phyloP scores from a whole-genome alignment of 1,140 invertebrate species.

The Rhyacophila brunnea region DNA sequence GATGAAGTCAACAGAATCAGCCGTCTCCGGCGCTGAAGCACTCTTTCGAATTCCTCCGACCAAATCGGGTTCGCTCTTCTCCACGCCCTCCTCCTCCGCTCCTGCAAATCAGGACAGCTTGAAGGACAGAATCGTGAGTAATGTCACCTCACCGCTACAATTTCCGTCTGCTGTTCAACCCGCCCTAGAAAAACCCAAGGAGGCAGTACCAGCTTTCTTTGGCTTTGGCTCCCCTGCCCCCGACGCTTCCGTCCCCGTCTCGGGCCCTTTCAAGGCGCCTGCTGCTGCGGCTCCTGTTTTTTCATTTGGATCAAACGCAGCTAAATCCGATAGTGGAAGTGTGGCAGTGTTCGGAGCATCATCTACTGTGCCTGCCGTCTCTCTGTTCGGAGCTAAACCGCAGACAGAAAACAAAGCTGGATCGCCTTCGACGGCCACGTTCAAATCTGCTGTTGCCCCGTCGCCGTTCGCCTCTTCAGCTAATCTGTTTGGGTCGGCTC shows the following conservation, averaged over 20 bases:
- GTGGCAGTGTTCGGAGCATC: constrained; percentile 1
- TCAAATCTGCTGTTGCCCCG: constrained; percentile 8
- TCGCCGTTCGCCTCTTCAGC: constrained; percentile 5
- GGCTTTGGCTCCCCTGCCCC: constrained; percentile 5
- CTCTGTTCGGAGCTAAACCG: constrained; percentile 13
- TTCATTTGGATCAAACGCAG: constrained; percentile 13
- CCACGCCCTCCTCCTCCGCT: background rate
- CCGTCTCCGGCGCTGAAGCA: background rate
- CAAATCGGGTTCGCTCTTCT: constrained; percentile 4
- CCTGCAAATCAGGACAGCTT: background rate
- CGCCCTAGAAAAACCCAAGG: constrained; percentile 11
- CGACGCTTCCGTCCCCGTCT: background rate
- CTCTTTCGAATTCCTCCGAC: constrained; percentile 4
- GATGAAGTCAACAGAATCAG: background rate
- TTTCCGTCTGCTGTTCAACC: background rate
- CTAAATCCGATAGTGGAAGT: background rate
- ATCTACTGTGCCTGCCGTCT: background rate
- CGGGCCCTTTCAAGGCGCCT: constrained; percentile 5
- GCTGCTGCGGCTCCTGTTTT: constrained; percentile 1
- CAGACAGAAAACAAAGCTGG: background rate
- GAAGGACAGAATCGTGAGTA: too few relatives aligned
- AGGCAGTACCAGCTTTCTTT: constrained; percentile 2
- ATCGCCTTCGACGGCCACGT: background rate
- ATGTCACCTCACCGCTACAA: background rate
- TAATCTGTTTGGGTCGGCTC: constrained; percentile 18